Evolutionary conservation across 37 sponge, comb jelly and placozoan genomes (phyloP).

Genomic region (Agelas oroides): DNA sequence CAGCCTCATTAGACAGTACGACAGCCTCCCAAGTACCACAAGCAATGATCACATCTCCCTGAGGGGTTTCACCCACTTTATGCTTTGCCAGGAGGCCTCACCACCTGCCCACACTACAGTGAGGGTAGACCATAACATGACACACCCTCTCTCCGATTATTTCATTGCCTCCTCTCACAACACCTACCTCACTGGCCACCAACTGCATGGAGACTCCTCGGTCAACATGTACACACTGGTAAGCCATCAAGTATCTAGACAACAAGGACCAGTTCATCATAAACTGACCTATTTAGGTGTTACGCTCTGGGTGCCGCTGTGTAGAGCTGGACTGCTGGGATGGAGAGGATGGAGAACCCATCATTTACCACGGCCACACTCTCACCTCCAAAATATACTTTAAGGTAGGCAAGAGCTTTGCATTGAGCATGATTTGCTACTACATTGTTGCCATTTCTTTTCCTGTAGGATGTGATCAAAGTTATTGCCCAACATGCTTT

Average conservation of each 20-base stretch:
- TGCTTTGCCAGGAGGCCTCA: slow-evolving; percentile 39
- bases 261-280: background rate
- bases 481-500: slow-evolving; percentile 93
- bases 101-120: background rate
- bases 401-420: slow-evolving; percentile 33
- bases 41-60: slow-evolving; percentile 13
- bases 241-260: background rate
- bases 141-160: slow-evolving; percentile 54
- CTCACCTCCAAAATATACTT: slow-evolving; percentile 87
- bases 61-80: slow-evolving; percentile 53
- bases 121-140: slow-evolving; percentile 29
- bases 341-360: slow-evolving; percentile 90
- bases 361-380: slow-evolving; percentile 96
- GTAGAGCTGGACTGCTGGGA: slow-evolving; percentile 93
- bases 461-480: slow-evolving; percentile 67
- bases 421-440: background rate
- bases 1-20: slow-evolving; percentile 31
- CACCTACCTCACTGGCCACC: slow-evolving; percentile 81
- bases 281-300: slow-evolving; percentile 47
- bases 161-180: slow-evolving; percentile 84
- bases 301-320: slow-evolving; percentile 59
- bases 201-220: slow-evolving; percentile 70
- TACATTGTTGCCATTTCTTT: background rate
- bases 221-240: slow-evolving; percentile 66
- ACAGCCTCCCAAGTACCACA: background rate